Percentiles rank a stretch among this genome's conserved stretches.
Evolutionary conservation across 35 echinoderm and acorn worm species (phyloP).

Genomic region (Apostichopus californicus): DNA sequence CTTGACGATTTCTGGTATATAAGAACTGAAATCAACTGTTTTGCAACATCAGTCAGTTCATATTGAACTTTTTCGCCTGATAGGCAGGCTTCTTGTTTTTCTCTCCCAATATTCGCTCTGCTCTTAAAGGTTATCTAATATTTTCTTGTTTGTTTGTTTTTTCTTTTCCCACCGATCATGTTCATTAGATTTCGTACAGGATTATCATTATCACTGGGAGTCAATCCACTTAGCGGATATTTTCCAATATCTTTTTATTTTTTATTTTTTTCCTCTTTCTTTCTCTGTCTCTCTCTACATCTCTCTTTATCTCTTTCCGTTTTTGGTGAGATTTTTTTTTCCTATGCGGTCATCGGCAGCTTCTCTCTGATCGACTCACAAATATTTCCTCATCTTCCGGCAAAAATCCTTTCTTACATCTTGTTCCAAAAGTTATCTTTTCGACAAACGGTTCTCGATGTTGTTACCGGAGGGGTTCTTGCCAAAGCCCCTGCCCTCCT

Average conservation of each 20-base stretch:
- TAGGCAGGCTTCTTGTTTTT: too few species aligned
- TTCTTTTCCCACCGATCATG: neutral
- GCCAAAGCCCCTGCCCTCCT: constrained; percentile 21
- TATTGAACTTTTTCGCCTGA: too few species aligned
- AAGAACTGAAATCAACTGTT: too few species aligned
- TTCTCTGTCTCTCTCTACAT: too few species aligned
- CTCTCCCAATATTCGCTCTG: too few species aligned
- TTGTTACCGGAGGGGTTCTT: constrained; percentile 12
- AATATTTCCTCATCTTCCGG: constrained; percentile 49
- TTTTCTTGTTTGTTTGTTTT: too few species aligned
- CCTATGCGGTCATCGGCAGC: constrained; percentile 22
- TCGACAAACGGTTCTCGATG: neutral
- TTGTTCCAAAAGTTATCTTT: constrained; percentile 24
- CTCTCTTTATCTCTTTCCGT: neutral
- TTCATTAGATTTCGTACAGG: constrained; percentile 28
- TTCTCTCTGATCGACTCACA: constrained; percentile 5
- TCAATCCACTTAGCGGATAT: constrained; percentile 33
- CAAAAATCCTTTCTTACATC: constrained; percentile 22
- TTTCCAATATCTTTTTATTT: neutral
- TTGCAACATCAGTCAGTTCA: too few species aligned
- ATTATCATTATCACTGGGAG: neutral
- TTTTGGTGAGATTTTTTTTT: neutral
- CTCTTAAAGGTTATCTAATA: too few species aligned
- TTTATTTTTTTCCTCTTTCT: too few species aligned
- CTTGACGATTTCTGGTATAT: too few species aligned